phyloP scores from a whole-genome alignment of 1,140 invertebrate species.

The Marisa cornuarietis region DNA sequence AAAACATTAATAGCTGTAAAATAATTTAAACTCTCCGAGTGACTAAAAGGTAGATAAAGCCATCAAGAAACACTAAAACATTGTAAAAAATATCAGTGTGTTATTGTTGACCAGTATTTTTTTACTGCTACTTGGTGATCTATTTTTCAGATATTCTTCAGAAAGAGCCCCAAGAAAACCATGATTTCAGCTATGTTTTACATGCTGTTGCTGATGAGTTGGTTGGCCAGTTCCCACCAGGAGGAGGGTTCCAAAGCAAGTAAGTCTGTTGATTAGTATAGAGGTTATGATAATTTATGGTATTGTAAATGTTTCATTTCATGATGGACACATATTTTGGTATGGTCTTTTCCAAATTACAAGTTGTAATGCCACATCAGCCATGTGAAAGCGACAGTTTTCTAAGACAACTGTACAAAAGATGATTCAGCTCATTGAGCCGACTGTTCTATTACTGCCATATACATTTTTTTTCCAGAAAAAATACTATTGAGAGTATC shows the following conservation, averaged over 20 bases:
- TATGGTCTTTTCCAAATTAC: neutral
- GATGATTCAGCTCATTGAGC: neutral
- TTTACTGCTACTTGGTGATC: neutral
- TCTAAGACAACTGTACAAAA: neutral
- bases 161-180: conserved; percentile 38
- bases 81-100: no score
- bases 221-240: conserved; percentile 35
- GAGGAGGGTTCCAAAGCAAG: conserved; percentile 38
- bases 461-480: conserved; percentile 30
- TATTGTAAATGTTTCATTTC: neutral
- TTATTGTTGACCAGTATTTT: no score
- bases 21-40: no score
- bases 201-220: conserved; percentile 38
- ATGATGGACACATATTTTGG: neutral
- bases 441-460: neutral
- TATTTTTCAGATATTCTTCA: conserved; percentile 32
- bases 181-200: conserved; percentile 37
- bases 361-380: neutral
- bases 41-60: no score
- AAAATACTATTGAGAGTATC: conserved; percentile 36
- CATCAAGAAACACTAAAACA: no score
- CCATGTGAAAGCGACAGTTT: neutral
- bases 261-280: conserved; percentile 1
- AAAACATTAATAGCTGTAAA: no score
- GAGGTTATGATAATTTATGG: no score